phyloP scores from a whole-genome alignment of 2,797 vertebrate species.

The Luscinia megarhynchos region DNA sequence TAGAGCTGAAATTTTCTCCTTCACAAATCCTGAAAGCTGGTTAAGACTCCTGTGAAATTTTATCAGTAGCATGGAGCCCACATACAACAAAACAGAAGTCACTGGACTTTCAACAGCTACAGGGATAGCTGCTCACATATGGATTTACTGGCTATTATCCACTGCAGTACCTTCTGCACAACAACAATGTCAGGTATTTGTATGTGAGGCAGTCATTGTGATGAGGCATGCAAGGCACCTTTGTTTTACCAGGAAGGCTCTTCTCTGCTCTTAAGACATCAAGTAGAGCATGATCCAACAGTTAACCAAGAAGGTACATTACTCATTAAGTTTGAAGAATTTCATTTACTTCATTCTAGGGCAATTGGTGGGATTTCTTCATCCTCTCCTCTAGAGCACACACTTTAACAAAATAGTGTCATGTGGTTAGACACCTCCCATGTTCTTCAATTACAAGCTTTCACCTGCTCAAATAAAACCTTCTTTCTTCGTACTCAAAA shows the following conservation, averaged over 20 bases:
- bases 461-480: not conserved
- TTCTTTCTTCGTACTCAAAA: not conserved
- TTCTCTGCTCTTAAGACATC: not conserved
- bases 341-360: not conserved
- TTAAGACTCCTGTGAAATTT: not conserved
- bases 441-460: not conserved
- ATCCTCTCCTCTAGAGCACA: not conserved
- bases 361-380: not conserved
- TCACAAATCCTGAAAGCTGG: not conserved
- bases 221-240: not conserved
- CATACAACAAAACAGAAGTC: not conserved
- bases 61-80: not conserved
- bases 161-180: not conserved
- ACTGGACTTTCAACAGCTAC: not conserved
- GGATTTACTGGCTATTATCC: not conserved
- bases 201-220: not conserved
- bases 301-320: not conserved
- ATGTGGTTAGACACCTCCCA: not conserved
- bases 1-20: not conserved
- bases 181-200: not conserved
- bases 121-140: rapidly evolving
- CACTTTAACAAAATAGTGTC: not conserved
- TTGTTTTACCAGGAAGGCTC: not conserved
- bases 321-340: not conserved
- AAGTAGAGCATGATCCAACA: not conserved